These are phyloP conservation scores for Nesospiza acunhae DNA, from an alignment of 2,113 vertebrate species.

Conservation along the genomic window DNA sequence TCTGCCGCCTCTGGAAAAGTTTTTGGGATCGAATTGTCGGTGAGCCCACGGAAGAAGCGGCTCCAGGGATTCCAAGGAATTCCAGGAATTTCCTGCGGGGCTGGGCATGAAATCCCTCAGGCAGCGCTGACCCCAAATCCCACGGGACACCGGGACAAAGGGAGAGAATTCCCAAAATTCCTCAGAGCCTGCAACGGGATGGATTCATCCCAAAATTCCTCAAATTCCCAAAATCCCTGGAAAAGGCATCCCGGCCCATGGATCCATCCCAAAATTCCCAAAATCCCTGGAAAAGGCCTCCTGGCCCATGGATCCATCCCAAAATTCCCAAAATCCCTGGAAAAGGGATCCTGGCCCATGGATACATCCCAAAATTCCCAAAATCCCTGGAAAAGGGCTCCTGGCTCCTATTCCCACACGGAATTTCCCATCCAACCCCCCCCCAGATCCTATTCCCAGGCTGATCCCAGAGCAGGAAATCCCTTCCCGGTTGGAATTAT, in stretches of 20 bases:
- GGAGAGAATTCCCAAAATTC: background rate
- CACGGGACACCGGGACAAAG: background rate
- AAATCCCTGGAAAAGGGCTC: background rate
- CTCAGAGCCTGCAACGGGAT: background rate
- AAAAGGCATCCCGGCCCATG: too few species aligned
- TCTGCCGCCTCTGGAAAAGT: too few species aligned
- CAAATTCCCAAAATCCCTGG: background rate
- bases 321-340: too few species aligned
- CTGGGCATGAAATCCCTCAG: background rate
- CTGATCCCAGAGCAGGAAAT: too few species aligned
- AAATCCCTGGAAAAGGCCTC: too few species aligned
- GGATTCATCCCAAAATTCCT: background rate
- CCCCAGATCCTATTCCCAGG: too few species aligned
- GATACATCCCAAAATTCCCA: background rate
- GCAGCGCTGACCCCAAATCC: background rate
- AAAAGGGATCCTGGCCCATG: background rate
- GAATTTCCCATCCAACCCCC: background rate
- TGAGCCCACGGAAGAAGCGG: background rate
- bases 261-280: too few species aligned
- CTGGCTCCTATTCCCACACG: background rate
- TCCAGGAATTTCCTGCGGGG: background rate
- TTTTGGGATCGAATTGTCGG: background rate
- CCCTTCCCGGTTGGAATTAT: too few species aligned
- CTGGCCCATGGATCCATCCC: too few species aligned
- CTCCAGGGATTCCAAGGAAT: slow-evolving; percentile 3